Percentiles rank a stretch among this genome's conserved stretches.
Conservation (phyloP, 2,888 invertebrate species). For the Dastarcus helophoroides region DNA sequence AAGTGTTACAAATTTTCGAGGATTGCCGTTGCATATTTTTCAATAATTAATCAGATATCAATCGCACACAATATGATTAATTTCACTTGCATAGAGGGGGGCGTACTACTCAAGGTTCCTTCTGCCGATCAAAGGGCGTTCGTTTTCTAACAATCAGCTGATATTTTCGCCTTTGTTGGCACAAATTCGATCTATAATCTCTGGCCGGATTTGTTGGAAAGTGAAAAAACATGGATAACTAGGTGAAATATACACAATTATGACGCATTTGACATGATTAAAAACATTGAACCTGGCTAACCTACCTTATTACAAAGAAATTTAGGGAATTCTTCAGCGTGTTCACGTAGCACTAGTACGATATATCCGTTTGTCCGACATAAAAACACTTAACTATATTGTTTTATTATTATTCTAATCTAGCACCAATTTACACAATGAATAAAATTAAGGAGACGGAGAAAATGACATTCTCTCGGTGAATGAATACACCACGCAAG, state of each 20-base stretch:
- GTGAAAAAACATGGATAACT: too few relatives aligned
- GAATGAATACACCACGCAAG: too few relatives aligned
- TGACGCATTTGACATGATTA: conserved; percentile 36
- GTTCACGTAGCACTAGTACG: conserved; percentile 22
- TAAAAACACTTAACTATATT: conserved; percentile 25
- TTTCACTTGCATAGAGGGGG: too few relatives aligned
- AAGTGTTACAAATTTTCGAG: too few relatives aligned
- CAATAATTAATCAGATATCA: too few relatives aligned
- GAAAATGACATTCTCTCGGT: too few relatives aligned
- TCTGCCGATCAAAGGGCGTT: background rate
- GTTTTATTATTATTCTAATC: conserved; percentile 17
- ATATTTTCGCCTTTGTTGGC: too few relatives aligned
- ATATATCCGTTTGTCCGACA: conserved; percentile 22
- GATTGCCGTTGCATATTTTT: too few relatives aligned
- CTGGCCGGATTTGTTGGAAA: too few relatives aligned
- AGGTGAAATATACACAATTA: conserved; percentile 14
- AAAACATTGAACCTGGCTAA: conserved; percentile 29
- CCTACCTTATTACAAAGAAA: conserved; percentile 28
- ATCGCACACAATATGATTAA: too few relatives aligned
- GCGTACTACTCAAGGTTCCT: conserved; percentile 8
- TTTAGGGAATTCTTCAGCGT: conserved; percentile 16
- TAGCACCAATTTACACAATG: conserved; percentile 25
- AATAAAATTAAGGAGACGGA: conserved; percentile 21
- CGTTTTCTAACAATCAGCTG: conserved; percentile 6
- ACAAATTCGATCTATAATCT: too few relatives aligned